phyloP scores from a whole-genome alignment of 2,113 vertebrate genomes.

The Gallinago jamesoni region DNA sequence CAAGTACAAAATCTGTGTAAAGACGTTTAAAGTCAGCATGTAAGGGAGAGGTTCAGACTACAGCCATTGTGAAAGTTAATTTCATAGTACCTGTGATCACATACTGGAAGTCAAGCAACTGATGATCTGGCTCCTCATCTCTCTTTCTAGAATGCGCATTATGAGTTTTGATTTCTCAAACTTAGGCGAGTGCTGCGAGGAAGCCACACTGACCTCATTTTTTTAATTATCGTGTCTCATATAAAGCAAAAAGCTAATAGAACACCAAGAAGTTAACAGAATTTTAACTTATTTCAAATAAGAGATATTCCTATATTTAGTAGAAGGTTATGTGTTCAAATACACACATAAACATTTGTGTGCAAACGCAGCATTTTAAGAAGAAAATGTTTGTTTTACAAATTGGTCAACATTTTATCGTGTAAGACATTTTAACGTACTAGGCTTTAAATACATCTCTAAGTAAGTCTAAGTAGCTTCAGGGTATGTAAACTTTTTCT shows the following conservation, averaged over 20 bases:
- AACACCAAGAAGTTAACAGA: neutral
- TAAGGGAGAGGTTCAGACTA: neutral
- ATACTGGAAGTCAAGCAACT: neutral
- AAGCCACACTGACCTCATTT: neutral
- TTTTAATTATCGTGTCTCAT: neutral
- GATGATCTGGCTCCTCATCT: neutral
- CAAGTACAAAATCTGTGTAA: neutral
- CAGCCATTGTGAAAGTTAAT: neutral
- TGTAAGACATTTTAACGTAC: neutral
- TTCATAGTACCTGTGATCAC: neutral
- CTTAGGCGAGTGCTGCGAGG: neutral
- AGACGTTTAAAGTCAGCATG: neutral
- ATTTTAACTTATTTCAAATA: neutral
- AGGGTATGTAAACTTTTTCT: neutral
- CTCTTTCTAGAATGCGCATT: neutral
- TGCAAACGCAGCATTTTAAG: neutral
- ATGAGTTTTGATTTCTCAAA: neutral
- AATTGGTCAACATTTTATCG: neutral
- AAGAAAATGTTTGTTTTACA: neutral
- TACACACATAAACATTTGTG: neutral
- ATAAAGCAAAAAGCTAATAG: neutral
- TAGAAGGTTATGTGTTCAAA: neutral
- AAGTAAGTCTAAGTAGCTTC: neutral
- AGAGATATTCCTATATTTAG: neutral
- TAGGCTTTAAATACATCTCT: neutral